phyloP scores from a whole-genome alignment of 2,113 vertebrate genomes.

The Paratilapia polleni region DNA sequence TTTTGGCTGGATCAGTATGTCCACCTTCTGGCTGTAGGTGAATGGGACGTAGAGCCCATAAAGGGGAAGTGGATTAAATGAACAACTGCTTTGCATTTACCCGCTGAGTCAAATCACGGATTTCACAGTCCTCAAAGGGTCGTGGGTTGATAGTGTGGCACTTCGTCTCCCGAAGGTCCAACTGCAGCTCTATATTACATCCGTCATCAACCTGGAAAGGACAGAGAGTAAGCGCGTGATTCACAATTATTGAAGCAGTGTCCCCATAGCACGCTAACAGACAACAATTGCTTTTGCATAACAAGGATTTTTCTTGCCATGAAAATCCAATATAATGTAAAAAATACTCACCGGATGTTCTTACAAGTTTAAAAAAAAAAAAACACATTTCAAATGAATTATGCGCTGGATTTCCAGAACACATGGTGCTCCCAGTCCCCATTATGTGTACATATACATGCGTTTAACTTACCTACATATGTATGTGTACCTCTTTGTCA shows the following conservation, averaged over 20 bases:
- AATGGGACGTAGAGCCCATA: neutral
- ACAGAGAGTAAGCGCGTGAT: neutral
- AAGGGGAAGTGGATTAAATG: neutral
- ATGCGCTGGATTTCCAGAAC: no score
- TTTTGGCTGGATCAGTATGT: neutral
- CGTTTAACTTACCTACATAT: no score
- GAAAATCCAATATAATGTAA: rapidly evolving
- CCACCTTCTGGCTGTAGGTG: neutral
- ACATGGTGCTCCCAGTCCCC: no score
- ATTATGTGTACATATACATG: no score
- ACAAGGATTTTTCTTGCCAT: no score
- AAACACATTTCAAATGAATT: no score
- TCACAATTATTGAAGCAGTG: neutral
- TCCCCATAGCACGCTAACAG: rapidly evolving
- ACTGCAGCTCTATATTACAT: neutral
- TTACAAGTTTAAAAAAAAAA: neutral
- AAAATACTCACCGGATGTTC: neutral
- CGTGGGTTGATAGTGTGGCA: rapidly evolving
- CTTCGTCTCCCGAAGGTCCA: neutral
- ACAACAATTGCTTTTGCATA: neutral
- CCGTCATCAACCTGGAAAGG: neutral
- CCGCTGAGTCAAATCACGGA: rapidly evolving
- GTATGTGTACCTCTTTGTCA: neutral
- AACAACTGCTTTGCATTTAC: neutral
- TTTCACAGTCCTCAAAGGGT: rapidly evolving